phyloP scores from a whole-genome alignment of 2,113 vertebrate genomes.

The Pachypanchax playfairii region DNA sequence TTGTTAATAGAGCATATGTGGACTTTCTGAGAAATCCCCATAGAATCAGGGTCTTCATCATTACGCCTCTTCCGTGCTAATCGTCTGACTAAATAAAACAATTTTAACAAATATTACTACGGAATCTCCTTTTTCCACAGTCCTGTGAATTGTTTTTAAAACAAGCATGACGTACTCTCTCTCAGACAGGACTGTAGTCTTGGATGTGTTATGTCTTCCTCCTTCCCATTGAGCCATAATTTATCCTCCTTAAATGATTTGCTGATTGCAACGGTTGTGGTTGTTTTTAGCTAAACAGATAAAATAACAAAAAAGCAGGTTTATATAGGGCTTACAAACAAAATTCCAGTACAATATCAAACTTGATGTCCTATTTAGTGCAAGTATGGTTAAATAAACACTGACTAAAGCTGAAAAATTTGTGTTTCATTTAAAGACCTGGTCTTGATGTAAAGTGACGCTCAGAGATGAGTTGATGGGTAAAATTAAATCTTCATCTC shows the following conservation, averaged over 20 bases:
- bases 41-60: slow-evolving; percentile 19
- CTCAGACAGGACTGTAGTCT: slow-evolving; percentile 90
- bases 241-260: slow-evolving; percentile 86
- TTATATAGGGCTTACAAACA: background rate
- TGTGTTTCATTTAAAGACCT: slow-evolving; percentile 78
- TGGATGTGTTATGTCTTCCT: slow-evolving; percentile 84
- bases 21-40: slow-evolving; percentile 82
- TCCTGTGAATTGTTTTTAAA: background rate
- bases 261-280: slow-evolving; percentile 86
- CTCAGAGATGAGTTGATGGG: slow-evolving; percentile 97
- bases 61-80: slow-evolving; percentile 85
- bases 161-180: slow-evolving; percentile 82
- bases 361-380: background rate
- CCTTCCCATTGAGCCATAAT: slow-evolving; percentile 92
- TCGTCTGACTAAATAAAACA: slow-evolving; percentile 82
- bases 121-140: background rate
- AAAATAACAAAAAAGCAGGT: background rate
- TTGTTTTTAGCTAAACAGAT: slow-evolving; percentile 87
- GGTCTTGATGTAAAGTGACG: slow-evolving; percentile 93
- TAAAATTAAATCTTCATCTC: slow-evolving; percentile 89
- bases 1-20: slow-evolving; percentile 92
- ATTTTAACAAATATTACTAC: background rate
- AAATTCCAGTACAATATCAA: background rate
- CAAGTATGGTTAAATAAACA: background rate
- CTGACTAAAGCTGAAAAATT: background rate